Conservation (phyloP, 2,797 vertebrate genomes). For the Neosalanx taihuensis region DNA sequence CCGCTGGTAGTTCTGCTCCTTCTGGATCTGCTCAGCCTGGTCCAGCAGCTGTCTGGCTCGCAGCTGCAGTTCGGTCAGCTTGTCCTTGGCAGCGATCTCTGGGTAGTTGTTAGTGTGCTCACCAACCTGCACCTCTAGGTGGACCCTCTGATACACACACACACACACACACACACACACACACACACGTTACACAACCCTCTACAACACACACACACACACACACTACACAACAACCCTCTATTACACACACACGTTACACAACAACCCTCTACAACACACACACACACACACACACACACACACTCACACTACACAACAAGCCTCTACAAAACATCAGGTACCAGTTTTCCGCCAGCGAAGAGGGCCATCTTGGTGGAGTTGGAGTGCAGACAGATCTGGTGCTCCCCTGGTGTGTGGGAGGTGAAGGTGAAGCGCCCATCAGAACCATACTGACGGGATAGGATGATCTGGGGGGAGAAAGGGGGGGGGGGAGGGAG, state of each 20-base stretch:
- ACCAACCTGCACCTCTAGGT: conserved; percentile 92
- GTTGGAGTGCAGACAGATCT: conserved; percentile 96
- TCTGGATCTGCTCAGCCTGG: conserved; percentile 95
- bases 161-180: background rate
- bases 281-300: background rate
- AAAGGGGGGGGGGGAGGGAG: too few relatives aligned
- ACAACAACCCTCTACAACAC: conserved; percentile 65
- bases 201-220: conserved; percentile 58
- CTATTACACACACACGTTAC: background rate
- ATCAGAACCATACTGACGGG: conserved; percentile 91
- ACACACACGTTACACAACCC: conserved; percentile 33
- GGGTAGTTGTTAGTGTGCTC: conserved; percentile 96
- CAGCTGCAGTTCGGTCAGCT: conserved; percentile 90
- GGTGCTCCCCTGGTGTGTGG: conserved; percentile 93
- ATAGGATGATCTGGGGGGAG: conserved; percentile 81
- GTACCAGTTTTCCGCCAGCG: conserved; percentile 89
- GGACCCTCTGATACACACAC: conserved; percentile 78
- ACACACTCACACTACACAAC: background rate
- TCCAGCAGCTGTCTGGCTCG: conserved; percentile 88
- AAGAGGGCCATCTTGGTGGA: conserved; percentile 92
- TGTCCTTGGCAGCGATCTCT: conserved; percentile 94
- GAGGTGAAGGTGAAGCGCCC: conserved; percentile 95
- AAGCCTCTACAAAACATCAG: conserved; percentile 38
- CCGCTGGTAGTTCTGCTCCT: conserved; percentile 95
- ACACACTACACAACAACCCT: background rate